A percentile compares a stretch with the other conserved stretches of the same genome.
These are phyloP conservation scores for Tringa solitaria DNA, from an alignment of 2,113 vertebrate species.

Conservation along the genomic window DNA sequence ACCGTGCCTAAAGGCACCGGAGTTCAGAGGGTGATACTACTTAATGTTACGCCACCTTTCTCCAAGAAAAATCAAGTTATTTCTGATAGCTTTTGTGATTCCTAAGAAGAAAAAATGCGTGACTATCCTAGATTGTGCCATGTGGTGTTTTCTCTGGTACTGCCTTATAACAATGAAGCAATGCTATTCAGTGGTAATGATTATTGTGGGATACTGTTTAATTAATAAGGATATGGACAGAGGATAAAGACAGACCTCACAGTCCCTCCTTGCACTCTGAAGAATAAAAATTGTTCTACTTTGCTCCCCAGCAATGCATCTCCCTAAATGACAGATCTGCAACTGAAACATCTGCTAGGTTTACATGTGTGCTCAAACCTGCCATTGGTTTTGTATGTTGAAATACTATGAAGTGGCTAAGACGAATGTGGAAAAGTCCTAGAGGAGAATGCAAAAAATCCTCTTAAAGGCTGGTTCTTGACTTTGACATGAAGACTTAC, in stretches of 20 bases:
- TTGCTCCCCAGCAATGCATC: not conserved
- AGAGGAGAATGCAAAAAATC: not conserved
- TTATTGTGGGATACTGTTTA: not conserved
- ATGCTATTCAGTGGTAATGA: not conserved
- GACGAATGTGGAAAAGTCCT: not conserved
- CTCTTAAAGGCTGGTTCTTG: not conserved
- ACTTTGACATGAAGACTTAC: not conserved
- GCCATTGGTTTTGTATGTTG: not conserved
- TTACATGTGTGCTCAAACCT: not conserved
- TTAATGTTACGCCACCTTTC: not conserved
- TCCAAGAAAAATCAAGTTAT: not conserved
- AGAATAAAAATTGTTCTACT: not conserved
- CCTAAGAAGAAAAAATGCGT: not conserved
- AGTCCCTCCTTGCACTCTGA: not conserved
- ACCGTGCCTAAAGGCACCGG: not conserved
- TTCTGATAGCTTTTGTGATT: not conserved
- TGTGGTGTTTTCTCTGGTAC: not conserved
- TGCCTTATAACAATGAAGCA: not conserved
- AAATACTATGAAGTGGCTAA: not conserved
- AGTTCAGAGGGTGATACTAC: not conserved
- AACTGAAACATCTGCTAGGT: not conserved
- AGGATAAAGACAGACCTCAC: not conserved
- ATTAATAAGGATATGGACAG: not conserved
- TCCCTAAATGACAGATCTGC: not conserved
- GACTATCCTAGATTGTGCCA: not conserved